Evolutionary conservation across 2,113 vertebrate genomes (phyloP).

Genomic region (Martes martes): DNA sequence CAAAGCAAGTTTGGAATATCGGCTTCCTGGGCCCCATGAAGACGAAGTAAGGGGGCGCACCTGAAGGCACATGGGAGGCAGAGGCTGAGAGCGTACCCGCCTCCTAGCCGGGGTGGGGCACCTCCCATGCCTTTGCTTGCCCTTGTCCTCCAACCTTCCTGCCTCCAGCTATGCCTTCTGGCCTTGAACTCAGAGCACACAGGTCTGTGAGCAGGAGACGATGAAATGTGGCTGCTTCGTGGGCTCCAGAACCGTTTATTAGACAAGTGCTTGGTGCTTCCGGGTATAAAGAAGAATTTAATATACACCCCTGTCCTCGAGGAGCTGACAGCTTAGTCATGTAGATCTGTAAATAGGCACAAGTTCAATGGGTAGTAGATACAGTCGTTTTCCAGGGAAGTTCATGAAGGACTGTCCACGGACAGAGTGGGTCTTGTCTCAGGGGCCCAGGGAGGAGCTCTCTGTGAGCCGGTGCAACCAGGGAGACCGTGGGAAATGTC

Average conservation of each 20-base stretch:
- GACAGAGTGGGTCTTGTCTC: not conserved
- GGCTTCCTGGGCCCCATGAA: not conserved
- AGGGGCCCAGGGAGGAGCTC: not conserved
- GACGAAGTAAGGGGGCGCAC: fast-evolving
- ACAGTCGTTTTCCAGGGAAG: not conserved
- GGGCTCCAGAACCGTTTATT: not conserved
- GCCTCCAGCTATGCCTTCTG: not conserved
- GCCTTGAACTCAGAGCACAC: not conserved
- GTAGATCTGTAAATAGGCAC: not conserved
- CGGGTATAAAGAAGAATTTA: not conserved
- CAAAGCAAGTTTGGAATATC: not conserved
- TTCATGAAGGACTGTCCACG: not conserved
- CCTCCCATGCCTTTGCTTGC: not conserved
- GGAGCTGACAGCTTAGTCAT: not conserved
- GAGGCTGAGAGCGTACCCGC: fast-evolving
- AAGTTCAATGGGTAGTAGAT: not conserved
- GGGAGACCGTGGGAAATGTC: not conserved
- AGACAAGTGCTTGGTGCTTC: too few relatives aligned
- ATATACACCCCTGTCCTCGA: not conserved
- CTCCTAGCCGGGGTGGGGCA: too few relatives aligned
- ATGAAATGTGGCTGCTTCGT: fast-evolving
- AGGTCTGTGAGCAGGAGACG: not conserved
- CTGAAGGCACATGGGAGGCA: fast-evolving
- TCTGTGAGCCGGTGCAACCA: too few relatives aligned
- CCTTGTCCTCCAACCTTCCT: not conserved